A percentile compares a stretch with the other conserved stretches of the same genome.
phyloP scores from a whole-genome alignment of 2,113 vertebrate species.

The Stomatorhinus ivindoensis region DNA sequence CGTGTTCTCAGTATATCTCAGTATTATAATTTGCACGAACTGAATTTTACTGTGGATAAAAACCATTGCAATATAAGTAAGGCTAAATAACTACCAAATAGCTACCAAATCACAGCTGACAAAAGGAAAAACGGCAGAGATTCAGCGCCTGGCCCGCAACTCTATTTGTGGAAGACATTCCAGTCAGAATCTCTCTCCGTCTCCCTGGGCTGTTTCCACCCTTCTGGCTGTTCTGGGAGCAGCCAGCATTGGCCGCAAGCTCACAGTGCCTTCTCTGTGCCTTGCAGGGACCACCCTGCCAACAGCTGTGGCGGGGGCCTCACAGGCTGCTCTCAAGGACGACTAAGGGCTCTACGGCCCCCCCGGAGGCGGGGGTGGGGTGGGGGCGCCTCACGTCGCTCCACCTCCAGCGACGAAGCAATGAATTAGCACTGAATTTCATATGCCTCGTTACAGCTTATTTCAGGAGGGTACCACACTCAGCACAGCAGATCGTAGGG shows the following conservation, averaged over 20 bases:
- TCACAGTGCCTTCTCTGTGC: constrained; percentile 10
- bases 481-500: neutral
- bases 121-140: neutral
- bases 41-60: neutral
- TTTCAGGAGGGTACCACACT: neutral
- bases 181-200: neutral
- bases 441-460: neutral
- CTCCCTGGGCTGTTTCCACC: constrained; percentile 9
- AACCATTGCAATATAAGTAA: neutral
- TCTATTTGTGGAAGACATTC: constrained; percentile 6
- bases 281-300: constrained; percentile 30
- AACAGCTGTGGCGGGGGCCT: neutral
- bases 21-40: neutral
- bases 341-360: neutral
- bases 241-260: constrained; percentile 25
- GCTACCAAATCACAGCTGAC: constrained; percentile 3
- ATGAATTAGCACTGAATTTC: neutral
- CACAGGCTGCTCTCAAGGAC: constrained; percentile 19
- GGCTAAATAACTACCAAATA: constrained; percentile 13
- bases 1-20: neutral
- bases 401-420: neutral
- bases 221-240: constrained; percentile 5
- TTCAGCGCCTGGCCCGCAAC: constrained; percentile 22
- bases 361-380: neutral
- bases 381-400: neutral